phyloP scores from a whole-genome alignment of 2,888 invertebrate genomes.

The Chironomus riparius region DNA sequence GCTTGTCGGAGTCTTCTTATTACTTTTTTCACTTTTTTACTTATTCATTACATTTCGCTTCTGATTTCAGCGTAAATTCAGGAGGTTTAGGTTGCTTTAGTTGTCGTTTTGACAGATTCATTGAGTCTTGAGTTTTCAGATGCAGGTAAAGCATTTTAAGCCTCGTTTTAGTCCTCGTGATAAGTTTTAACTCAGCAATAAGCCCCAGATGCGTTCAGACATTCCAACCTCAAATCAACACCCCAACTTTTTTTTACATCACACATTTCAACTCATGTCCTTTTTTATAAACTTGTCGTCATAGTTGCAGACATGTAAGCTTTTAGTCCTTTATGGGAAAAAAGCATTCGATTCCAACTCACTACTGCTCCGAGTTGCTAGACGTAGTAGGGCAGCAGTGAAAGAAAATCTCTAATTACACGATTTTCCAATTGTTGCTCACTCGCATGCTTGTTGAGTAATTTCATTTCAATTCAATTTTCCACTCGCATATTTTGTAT shows the following conservation, averaged over 20 bases:
- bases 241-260: too few relatives aligned
- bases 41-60: background rate
- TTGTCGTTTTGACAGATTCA: too few relatives aligned
- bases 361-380: too few relatives aligned
- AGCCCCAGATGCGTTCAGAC: too few relatives aligned
- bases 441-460: background rate
- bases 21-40: background rate
- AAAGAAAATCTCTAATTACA: background rate
- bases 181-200: too few relatives aligned
- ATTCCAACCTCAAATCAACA: too few relatives aligned
- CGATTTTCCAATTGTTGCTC: constrained; percentile 4
- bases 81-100: too few relatives aligned
- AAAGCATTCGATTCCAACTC: background rate
- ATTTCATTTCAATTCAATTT: background rate
- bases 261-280: too few relatives aligned
- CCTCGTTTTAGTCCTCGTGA: too few relatives aligned
- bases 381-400: background rate
- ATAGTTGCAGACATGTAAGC: background rate
- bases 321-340: background rate
- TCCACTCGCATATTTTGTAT: background rate
- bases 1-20: background rate
- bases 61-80: background rate
- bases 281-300: background rate
- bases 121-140: too few relatives aligned
- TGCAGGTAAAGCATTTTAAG: too few relatives aligned